phyloP scores from a whole-genome alignment of 1,140 invertebrate species.

The Neodiprion pinetum region DNA sequence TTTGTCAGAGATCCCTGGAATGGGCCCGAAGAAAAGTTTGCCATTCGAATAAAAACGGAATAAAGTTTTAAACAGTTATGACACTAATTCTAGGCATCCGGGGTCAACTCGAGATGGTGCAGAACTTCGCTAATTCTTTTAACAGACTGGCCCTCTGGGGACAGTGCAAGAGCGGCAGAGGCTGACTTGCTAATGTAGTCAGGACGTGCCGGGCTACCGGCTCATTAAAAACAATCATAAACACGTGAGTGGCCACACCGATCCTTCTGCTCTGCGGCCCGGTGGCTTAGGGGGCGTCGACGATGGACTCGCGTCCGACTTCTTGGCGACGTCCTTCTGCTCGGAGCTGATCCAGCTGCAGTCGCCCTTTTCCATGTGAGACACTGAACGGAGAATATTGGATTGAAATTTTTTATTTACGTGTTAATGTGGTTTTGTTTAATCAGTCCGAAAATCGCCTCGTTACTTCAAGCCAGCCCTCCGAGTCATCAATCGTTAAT shows the following conservation, averaged over 20 bases:
- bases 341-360: not conserved
- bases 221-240: conserved; percentile 8
- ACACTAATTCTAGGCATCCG: not conserved
- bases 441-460: not conserved
- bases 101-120: conserved; percentile 4
- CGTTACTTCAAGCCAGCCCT: not conserved
- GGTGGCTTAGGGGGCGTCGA: not conserved
- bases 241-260: not conserved
- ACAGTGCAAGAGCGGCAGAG: not conserved
- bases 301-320: not conserved
- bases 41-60: conserved; percentile 6
- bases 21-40: not conserved
- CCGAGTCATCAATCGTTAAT: not conserved
- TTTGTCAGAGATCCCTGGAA: not conserved
- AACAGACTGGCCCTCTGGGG: not conserved
- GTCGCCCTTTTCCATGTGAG: not conserved
- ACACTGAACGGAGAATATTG: not conserved
- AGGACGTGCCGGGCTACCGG: not conserved
- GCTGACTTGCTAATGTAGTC: conserved; percentile 7
- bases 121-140: not conserved
- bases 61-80: conserved; percentile 1
- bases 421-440: not conserved
- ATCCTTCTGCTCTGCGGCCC: not conserved
- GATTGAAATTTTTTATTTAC: not conserved
- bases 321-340: not conserved